Conservation (phyloP, 2,888 invertebrate species). For the Byasa hedistus region DNA sequence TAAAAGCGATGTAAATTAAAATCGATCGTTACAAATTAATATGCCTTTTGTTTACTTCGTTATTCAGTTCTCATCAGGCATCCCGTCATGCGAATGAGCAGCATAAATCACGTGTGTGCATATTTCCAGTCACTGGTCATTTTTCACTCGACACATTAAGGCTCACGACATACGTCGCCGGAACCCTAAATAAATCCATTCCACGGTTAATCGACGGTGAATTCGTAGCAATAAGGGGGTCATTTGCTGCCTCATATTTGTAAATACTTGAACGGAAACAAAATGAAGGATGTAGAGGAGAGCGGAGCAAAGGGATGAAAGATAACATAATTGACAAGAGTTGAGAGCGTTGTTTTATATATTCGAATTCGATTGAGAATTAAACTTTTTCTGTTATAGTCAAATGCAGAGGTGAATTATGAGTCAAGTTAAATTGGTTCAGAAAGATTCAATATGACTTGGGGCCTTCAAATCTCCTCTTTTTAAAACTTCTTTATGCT, state of each 20-base stretch:
- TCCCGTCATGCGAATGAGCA: slow-evolving; percentile 11
- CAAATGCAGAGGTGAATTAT: too few relatives aligned
- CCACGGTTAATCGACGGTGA: slow-evolving; percentile 72
- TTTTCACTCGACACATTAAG: slow-evolving; percentile 66
- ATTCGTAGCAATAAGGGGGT: slow-evolving; percentile 52
- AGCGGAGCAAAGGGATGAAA: neutral
- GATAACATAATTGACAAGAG: neutral
- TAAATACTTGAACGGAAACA: slow-evolving; percentile 36
- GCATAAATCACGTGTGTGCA: slow-evolving; percentile 31
- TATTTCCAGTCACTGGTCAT: slow-evolving; percentile 43
- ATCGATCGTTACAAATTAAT: neutral
- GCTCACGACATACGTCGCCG: slow-evolving; percentile 47
- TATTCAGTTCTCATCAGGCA: neutral
- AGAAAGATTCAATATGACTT: too few relatives aligned
- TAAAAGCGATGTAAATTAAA: neutral
- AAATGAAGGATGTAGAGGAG: slow-evolving; percentile 1
- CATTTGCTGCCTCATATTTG: slow-evolving; percentile 50
- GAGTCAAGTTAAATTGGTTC: too few relatives aligned
- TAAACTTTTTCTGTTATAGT: too few relatives aligned
- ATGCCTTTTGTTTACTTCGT: neutral
- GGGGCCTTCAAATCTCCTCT: too few relatives aligned
- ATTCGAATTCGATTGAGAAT: too few relatives aligned
- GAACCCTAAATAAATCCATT: slow-evolving; percentile 73
- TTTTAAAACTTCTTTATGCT: too few relatives aligned
- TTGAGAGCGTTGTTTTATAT: neutral